Base-by-base conservation (phyloP, 2,113 vertebrate species). In the Strix aluco region DNA sequence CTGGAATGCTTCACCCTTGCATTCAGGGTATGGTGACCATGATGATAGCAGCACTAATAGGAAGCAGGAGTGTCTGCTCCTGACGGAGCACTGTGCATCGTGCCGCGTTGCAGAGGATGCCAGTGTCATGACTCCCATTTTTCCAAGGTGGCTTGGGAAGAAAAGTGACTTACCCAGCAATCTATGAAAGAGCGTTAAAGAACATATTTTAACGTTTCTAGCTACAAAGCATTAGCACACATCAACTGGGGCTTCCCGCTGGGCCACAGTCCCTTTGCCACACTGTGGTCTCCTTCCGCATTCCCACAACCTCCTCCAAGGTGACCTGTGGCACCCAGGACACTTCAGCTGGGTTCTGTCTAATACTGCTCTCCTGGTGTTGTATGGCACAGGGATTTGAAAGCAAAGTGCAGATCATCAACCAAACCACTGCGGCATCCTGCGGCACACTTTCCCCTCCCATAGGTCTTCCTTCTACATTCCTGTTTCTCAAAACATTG, bases 21-120 rank as follows among this genome's bases (percentile, higher is more conserved):
- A 1, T 26, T 38, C 11, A 25, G 40, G 21, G 5, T 23, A 11
- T 8, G 18, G 29, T 69, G 66, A 34, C 22, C 0, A 0, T 14
- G n/a, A 9, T 29, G 36, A 20, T 8, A 58, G n/a, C 18, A 52
- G 13, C 17, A 29, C 25, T 46, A 26, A 22, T 0, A 27, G n/a
- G 19, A 71, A 70, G 38, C 30, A 78, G 30, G 36, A 84, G 5
- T 12, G 63, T 51, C 29, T 75, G 18, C 29, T 77, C 15, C 30
- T 27, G 27, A 21, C 6, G 11, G 13, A 75, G 21, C 22, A 40
- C 38, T 19, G 18, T 19, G 16, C 38, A 29, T n/a, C 6, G 5
- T 2, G 2, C 25, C 0, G 0, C 21, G 58, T 47, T 40, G 22
- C 40, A 78, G 51, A 32, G 34, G 12, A 63, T 26, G 7, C 25